These are phyloP conservation scores for Anabacerthia variegaticeps DNA, from an alignment of 2,797 vertebrate genomes.

Conservation along the genomic window DNA sequence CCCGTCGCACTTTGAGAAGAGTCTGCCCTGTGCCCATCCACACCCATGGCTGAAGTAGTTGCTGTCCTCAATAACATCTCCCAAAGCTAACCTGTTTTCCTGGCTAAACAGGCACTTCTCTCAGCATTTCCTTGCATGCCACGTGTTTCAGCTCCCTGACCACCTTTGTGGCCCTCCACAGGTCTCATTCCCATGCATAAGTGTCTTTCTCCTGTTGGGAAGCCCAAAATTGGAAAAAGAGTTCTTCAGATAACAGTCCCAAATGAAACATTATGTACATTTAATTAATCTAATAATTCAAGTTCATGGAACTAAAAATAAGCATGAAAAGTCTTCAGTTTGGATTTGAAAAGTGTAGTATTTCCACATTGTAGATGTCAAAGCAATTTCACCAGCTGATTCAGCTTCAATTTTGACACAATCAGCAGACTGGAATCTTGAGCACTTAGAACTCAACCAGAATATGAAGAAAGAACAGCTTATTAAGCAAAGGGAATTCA, in stretches of 20 bases:
- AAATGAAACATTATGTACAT: neutral
- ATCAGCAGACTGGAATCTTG: conserved; percentile 45
- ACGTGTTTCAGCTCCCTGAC: neutral
- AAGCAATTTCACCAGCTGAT: conserved; percentile 23
- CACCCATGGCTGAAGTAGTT: neutral
- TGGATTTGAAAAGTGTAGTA: neutral
- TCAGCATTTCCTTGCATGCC: neutral
- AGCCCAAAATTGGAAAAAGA: neutral
- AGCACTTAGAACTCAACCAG: conserved; percentile 24
- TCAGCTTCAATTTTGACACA: conserved; percentile 37
- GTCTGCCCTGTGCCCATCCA: neutral
- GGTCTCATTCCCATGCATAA: neutral
- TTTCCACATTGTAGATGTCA: conserved; percentile 10
- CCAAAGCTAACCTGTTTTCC: accelerated
- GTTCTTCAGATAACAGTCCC: neutral
- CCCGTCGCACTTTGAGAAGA: neutral
- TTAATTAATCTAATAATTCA: neutral
- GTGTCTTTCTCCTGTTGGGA: neutral
- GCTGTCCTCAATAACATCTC: neutral
- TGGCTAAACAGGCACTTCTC: neutral
- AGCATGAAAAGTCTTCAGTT: neutral
- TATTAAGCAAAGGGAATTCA: conserved; percentile 57
- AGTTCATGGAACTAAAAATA: neutral
- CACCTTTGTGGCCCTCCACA: neutral
- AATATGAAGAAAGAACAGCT: conserved; percentile 41